These are phyloP conservation scores for Falco berigora DNA, from an alignment of 2,797 vertebrate genomes.

Conservation along the genomic window DNA sequence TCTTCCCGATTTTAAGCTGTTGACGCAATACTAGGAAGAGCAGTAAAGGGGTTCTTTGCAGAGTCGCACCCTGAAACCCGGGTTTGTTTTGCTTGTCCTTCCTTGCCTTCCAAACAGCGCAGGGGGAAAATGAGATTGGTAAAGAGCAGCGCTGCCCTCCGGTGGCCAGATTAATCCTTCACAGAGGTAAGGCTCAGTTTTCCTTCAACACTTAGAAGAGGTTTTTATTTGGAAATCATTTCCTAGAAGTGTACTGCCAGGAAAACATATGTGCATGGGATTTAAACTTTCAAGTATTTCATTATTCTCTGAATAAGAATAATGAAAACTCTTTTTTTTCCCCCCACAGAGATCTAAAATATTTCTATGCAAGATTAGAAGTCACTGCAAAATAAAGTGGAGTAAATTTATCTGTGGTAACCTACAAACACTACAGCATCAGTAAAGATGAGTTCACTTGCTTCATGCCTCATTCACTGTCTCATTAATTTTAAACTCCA, in stretches of 20 bases:
- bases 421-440: background rate
- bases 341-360: background rate
- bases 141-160: constrained; percentile 56
- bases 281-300: background rate
- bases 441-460: background rate
- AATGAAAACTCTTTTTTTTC: background rate
- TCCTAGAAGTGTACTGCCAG: background rate
- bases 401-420: background rate
- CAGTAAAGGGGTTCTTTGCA: background rate
- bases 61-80: background rate
- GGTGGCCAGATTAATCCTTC: background rate
- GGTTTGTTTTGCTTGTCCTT: rapidly evolving
- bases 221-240: background rate
- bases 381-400: background rate
- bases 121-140: background rate
- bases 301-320: background rate
- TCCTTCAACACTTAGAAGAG: background rate
- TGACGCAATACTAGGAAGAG: background rate
- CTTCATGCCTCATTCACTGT: background rate
- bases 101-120: background rate
- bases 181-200: background rate
- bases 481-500: rapidly evolving
- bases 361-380: background rate
- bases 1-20: background rate
- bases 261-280: background rate